These are phyloP conservation scores for Tetragnatha versicolor DNA, from an alignment of 1,140 invertebrate species.

Conservation along the genomic window DNA sequence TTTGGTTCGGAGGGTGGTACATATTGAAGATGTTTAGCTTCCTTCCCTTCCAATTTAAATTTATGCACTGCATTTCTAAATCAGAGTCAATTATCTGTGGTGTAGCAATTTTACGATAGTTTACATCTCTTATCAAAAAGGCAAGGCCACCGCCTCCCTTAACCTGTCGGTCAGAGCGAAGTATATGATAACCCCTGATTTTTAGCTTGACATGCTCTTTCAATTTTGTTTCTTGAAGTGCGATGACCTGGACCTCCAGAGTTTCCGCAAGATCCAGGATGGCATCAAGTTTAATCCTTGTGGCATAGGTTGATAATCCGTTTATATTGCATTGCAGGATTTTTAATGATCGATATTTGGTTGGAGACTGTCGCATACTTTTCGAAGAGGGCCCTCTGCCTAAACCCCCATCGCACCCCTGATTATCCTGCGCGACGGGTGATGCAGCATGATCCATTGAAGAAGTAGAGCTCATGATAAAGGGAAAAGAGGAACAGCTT, in stretches of 20 bases:
- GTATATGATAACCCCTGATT: conserved; percentile 3
- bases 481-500: neutral
- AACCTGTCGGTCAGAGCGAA: conserved; percentile 2
- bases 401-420: conserved; percentile 11
- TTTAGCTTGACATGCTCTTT: neutral
- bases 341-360: conserved; percentile 16
- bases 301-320: conserved; percentile 28
- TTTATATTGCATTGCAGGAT: conserved; percentile 20
- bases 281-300: conserved; percentile 27
- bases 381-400: conserved; percentile 3
- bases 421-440: conserved; percentile 5
- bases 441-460: conserved; percentile 18
- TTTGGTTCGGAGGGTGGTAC: too few species aligned
- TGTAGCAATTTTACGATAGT: too few species aligned
- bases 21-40: too few species aligned
- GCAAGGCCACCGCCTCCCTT: neutral
- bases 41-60: too few species aligned
- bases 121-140: too few species aligned
- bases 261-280: conserved; percentile 17
- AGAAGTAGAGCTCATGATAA: conserved; percentile 12
- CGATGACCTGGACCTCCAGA: conserved; percentile 12
- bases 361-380: conserved; percentile 25
- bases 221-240: neutral
- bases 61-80: too few species aligned
- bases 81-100: too few species aligned